Percentiles rank a stretch among this genome's conserved stretches.
Conservation (phyloP, 2,797 vertebrate species). For the Danio aesculapii region DNA sequence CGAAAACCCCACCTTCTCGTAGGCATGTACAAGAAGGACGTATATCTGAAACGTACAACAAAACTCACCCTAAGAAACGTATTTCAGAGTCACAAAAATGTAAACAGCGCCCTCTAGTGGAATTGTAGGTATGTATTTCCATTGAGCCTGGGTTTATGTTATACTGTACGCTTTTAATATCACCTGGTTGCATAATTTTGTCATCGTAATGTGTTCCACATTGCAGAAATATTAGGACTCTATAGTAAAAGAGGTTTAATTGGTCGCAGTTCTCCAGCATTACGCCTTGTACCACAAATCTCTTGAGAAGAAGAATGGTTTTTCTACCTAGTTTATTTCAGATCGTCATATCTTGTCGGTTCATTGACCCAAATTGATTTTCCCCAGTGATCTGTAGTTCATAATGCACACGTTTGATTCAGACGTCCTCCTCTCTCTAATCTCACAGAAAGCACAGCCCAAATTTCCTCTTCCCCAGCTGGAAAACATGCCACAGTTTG, state of each 20-base stretch:
- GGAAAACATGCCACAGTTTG: constrained; percentile 24
- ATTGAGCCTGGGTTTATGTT: no score
- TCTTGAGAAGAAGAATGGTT: constrained; percentile 2
- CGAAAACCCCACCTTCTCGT: no score
- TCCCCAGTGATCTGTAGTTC: neutral
- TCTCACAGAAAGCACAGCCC: constrained; percentile 6
- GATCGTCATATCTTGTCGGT: constrained; percentile 5
- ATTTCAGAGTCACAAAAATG: no score
- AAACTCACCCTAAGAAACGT: no score
- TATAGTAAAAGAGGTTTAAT: neutral
- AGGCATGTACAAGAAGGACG: no score
- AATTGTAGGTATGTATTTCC: no score
- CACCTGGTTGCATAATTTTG: no score
- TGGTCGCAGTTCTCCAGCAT: neutral
- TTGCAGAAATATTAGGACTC: no score
- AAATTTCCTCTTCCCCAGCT: neutral
- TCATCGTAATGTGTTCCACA: no score
- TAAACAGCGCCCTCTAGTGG: no score
- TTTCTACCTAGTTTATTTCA: constrained; percentile 24
- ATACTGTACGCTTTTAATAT: no score
- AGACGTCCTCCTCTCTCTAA: constrained; percentile 38
- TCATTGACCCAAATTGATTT: neutral
- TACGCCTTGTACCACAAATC: neutral
- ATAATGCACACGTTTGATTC: constrained; percentile 24
- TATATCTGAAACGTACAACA: no score